phyloP scores from a whole-genome alignment of 2,888 invertebrate genomes.

The Barypeithes pellucidus region DNA sequence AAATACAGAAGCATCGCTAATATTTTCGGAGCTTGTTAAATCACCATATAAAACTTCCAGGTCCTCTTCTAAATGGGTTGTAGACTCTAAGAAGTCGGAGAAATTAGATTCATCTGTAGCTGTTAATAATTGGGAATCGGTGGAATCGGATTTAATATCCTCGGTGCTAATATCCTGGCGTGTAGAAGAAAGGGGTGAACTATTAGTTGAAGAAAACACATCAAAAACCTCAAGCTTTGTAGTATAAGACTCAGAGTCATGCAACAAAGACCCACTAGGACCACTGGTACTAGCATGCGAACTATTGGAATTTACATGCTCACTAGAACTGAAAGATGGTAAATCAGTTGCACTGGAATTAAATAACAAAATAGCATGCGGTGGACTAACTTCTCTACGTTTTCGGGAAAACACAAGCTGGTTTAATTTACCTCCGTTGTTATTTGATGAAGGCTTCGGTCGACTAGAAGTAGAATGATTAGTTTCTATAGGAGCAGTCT shows the following conservation, averaged over 20 bases:
- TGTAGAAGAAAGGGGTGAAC: constrained; percentile 25
- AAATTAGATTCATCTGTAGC: not conserved
- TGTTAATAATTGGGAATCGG: not conserved
- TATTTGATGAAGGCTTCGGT: constrained; percentile 74
- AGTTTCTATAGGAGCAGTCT: constrained; percentile 78
- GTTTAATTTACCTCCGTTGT: constrained; percentile 72
- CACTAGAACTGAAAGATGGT: constrained; percentile 56
- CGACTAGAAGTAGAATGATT: constrained; percentile 81
- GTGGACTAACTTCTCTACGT: constrained; percentile 77
- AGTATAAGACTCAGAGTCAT: constrained; percentile 38
- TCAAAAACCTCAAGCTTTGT: constrained; percentile 34
- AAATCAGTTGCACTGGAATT: constrained; percentile 23
- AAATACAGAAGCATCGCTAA: constrained; percentile 55
- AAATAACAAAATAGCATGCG: constrained; percentile 68
- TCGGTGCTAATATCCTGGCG: constrained; percentile 23
- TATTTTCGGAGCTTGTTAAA: constrained; percentile 21
- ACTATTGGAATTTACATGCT: constrained; percentile 56
- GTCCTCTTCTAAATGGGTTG: constrained; percentile 13
- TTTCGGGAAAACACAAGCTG: constrained; percentile 74
- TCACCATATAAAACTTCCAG: constrained; percentile 36
- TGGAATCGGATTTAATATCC: constrained; percentile 8
- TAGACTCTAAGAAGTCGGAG: constrained; percentile 2
- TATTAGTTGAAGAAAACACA: constrained; percentile 46
- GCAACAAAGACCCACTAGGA: constrained; percentile 61
- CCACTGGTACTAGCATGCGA: constrained; percentile 60